A percentile compares a stretch with the other conserved stretches of the same genome.
These are phyloP conservation scores for Melinaea marsaeus DNA, from an alignment of 2,888 invertebrate genomes.

Conservation along the genomic window DNA sequence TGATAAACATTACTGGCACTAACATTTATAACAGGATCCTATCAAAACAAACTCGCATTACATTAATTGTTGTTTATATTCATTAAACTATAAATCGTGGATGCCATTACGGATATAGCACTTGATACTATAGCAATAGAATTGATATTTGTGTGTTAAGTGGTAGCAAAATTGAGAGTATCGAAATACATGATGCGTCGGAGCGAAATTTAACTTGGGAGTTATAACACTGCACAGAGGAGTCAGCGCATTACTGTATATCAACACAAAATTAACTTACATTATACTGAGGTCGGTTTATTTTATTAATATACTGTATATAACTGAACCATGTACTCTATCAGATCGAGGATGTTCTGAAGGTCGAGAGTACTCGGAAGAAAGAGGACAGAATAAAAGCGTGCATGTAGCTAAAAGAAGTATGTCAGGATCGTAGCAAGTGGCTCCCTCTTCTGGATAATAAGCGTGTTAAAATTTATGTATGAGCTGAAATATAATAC, in stretches of 20 bases:
- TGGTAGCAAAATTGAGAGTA: constrained; percentile 29
- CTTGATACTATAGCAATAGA: constrained; percentile 12
- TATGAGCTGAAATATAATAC: too few species aligned
- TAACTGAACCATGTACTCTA: too few species aligned
- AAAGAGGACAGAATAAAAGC: too few species aligned
- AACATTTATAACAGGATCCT: constrained; percentile 30
- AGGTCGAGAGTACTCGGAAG: too few species aligned
- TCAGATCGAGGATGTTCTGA: too few species aligned
- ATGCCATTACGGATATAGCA: constrained; percentile 11
- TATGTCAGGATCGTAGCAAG: too few species aligned
- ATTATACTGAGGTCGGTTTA: constrained; percentile 10
- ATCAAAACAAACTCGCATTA: constrained; percentile 40
- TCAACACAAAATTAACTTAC: constrained; percentile 23
- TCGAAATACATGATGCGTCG: constrained; percentile 42
- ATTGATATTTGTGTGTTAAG: constrained; percentile 6
- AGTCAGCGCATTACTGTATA: constrained; percentile 29
- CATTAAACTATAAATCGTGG: constrained; percentile 31
- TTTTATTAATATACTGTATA: too few species aligned
- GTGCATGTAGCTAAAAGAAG: too few species aligned
- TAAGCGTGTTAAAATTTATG: too few species aligned
- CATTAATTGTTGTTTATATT: constrained; percentile 42
- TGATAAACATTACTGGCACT: constrained; percentile 29
- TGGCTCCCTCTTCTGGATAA: too few species aligned
- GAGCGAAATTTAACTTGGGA: constrained; percentile 24
- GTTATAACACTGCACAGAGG: constrained; percentile 25